Conservation (phyloP, 23 tunicate species). For the Diplosoma virens region DNA sequence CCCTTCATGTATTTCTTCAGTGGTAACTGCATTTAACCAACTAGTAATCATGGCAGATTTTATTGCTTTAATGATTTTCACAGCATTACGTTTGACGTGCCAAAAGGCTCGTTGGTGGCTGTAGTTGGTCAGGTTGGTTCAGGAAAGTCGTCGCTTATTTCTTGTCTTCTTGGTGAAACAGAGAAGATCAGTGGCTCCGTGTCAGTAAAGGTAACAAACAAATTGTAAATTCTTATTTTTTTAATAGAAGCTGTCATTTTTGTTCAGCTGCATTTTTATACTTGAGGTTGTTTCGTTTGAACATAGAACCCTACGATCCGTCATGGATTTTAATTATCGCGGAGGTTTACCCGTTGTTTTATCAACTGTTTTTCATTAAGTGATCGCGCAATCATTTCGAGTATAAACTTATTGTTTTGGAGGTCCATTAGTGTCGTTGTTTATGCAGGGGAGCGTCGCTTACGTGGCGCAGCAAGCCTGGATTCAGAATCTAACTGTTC, state of each 20-base stretch:
- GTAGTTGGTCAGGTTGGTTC: conserved; percentile 97
- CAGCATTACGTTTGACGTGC: conserved; percentile 57
- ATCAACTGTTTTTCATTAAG: background rate
- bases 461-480: conserved; percentile 98
- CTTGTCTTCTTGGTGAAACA: conserved; percentile 90
- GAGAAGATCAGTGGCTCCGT: conserved; percentile 65
- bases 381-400: too few relatives aligned
- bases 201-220: conserved; percentile 60
- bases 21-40: background rate
- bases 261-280: too few relatives aligned
- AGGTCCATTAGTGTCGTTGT: too few relatives aligned
- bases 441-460: conserved; percentile 77
- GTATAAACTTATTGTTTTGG: too few relatives aligned
- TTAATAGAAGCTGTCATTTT: too few relatives aligned
- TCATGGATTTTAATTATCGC: background rate
- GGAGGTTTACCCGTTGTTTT: background rate
- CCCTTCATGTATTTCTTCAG: too few relatives aligned
- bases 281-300: too few relatives aligned
- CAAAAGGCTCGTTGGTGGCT: conserved; percentile 79
- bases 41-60: background rate
- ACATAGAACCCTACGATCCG: background rate
- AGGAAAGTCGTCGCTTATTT: conserved; percentile 90
- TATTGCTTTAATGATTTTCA: background rate
- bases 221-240: too few relatives aligned
- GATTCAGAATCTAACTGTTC: conserved; percentile 92